Evolutionary conservation across 2,113 vertebrate species (phyloP), one percentile per base, ranked within the genome.

Genomic region (Elachura formosa): DNA sequence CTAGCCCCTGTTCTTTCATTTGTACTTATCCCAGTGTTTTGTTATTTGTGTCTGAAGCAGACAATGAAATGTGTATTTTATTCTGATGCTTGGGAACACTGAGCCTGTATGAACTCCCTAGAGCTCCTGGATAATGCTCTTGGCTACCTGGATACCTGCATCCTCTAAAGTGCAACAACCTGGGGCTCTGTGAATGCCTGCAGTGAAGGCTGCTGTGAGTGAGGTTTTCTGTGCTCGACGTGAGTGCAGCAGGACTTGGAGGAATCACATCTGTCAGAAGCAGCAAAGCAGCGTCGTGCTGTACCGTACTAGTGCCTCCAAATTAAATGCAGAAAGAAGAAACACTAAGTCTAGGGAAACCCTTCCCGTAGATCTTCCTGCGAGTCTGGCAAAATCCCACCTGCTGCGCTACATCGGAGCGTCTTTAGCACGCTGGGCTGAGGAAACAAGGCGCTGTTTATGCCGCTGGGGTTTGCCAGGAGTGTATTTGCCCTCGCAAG

Each of bases 331-430:
- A 71, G 46, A 29, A 38, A 15, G 38, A 36, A 55, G 38, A 73
- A 87, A 14, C 43, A n/a, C 23, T 0, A 48, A 16, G 23, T 36
- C 41, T 54, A 14, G 58, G 21, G 38, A 41, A 8, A 33, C 8
- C 25, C 12, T 54, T 55, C 36, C 24, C 43, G 28, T 36, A 6
- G 24, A 6, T 38, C 14, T 17, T 33, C 28, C 19, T 9, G 7
- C 12, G 20, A 5, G n/a, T 26, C 23, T 12, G n/a, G 16, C 22
- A 79, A 40, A 68, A 54, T 55, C 75, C 40, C 40, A 18, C 33
- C 12, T 7, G 24, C 46, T 1, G 15, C 6, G 56, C 19, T 29
- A 6, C 20, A 1, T 5, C 1, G 0, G 28, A 29, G 23, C 2
- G 4, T 11, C 67, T 28, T 23, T 18, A n/a, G 6, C 54, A 3